Percentiles rank a stretch among this genome's conserved stretches.
phyloP scores from a whole-genome alignment of 2,113 vertebrate species.

The Marmota flaviventris region DNA sequence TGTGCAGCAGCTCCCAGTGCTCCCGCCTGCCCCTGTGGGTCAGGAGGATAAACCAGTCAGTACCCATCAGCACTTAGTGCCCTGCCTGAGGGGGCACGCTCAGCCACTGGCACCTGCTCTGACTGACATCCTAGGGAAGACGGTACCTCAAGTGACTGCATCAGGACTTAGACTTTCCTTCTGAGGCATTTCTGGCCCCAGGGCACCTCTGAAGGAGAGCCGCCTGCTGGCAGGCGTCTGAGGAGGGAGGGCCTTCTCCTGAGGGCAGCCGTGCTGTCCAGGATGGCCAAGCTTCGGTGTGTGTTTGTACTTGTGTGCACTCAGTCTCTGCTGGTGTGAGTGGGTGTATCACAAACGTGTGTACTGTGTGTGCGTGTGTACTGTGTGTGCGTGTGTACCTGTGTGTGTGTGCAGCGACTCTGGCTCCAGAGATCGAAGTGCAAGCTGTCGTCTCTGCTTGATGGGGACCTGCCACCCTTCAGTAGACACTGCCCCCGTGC shows the following conservation, averaged over 20 bases:
- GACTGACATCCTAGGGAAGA: background rate
- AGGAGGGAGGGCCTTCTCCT: background rate
- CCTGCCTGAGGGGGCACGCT: background rate
- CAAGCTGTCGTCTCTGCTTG: background rate
- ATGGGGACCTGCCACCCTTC: fast-evolving
- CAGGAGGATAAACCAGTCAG: background rate
- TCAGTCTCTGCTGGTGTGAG: background rate
- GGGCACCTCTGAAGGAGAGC: background rate
- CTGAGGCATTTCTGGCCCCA: background rate
- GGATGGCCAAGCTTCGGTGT: background rate
- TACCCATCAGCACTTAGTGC: background rate
- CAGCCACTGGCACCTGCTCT: background rate
- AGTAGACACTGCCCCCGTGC: background rate
- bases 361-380: background rate
- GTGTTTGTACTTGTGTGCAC: background rate
- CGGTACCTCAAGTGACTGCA: too few species aligned
- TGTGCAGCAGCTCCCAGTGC: background rate
- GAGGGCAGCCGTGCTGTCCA: background rate
- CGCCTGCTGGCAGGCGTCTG: background rate
- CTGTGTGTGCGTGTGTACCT: fast-evolving
- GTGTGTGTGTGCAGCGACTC: background rate
- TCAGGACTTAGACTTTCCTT: background rate
- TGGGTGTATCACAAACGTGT: background rate
- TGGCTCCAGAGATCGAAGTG: background rate
- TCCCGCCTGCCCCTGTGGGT: fast-evolving